Evolutionary conservation across 2,113 vertebrate genomes (phyloP), one percentile per base, ranked within the genome.

Genomic region (Spea bombifrons): DNA sequence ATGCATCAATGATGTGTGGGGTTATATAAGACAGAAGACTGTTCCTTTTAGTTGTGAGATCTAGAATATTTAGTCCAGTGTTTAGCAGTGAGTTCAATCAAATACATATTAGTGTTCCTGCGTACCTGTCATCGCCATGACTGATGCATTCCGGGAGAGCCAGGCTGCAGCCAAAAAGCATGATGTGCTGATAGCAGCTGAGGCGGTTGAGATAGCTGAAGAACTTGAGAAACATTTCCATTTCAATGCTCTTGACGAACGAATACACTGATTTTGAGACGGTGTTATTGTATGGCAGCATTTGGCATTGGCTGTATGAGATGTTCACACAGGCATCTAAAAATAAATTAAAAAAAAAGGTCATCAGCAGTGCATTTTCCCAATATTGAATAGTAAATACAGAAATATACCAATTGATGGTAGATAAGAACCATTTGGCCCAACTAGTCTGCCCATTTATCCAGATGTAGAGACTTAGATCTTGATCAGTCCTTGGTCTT

Each of bases 141-240:
- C 78, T 46, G 85, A 93, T 8, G 83, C 97, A 99, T 83, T 97
- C 93, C 0, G 97, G 97, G 75, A 98, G 93, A 15, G 94, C 95
- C 3, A 98, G 90, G 80, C 92, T 95, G 79, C 97, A 99, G 88
- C 97, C 96, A 43, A 99, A 99, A 66, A 98, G 88, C 97, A 98
- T 94, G 91, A 98, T 97, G 89, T 98, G 95, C 76, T 92, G 92
- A 91, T 97, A 98, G 90, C 97, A 98, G 68, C 89, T 90, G 59
- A 99, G 93, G 77, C 95, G 92, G 80, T 83, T 93, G 83, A 99
- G 95, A 88, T 97, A 97, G 81, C 84, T 93, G 92, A 99, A 98
- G 89, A 99, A 97, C 91, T 94, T 96, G 87, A 98, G 91, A 90
- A 98, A 94, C 92, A 96, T 96, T 86, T 97, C 95, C 49, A 94